These are phyloP conservation scores for Hephaestus fuliginosus DNA, from an alignment of 2,797 vertebrate genomes.

Conservation along the genomic window DNA sequence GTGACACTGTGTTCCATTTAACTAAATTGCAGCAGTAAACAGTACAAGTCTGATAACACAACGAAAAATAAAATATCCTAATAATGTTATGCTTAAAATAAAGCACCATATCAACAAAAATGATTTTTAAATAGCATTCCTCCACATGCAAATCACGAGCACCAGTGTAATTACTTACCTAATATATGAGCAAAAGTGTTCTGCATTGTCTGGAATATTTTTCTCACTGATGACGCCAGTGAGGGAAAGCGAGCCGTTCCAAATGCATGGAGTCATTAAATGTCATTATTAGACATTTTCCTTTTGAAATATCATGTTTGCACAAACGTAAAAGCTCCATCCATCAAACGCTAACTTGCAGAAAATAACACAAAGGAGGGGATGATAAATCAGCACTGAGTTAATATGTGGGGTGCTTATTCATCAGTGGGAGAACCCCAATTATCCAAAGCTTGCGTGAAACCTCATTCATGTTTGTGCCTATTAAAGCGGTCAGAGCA, in stretches of 20 bases:
- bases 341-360: constrained; percentile 60
- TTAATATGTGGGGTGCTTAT: constrained; percentile 42
- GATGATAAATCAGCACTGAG: constrained; percentile 46
- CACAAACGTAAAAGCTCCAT: constrained; percentile 42
- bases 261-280: constrained; percentile 49
- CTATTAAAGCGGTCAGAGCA: constrained; percentile 25
- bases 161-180: constrained; percentile 6
- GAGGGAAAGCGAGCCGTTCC: constrained; percentile 24
- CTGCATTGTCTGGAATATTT: constrained; percentile 10
- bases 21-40: constrained; percentile 11
- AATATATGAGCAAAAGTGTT: constrained; percentile 9
- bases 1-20: neutral
- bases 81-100: neutral
- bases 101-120: constrained; percentile 15
- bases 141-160: neutral
- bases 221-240: constrained; percentile 7
- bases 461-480: constrained; percentile 30
- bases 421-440: constrained; percentile 53
- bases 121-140: neutral
- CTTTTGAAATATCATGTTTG: constrained; percentile 59
- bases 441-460: constrained; percentile 44
- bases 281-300: constrained; percentile 58
- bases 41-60: neutral
- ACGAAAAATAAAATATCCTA: neutral
- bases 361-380: constrained; percentile 53